phyloP scores from a whole-genome alignment of 1,140 invertebrate genomes.

The Trachelipus rathkii region DNA sequence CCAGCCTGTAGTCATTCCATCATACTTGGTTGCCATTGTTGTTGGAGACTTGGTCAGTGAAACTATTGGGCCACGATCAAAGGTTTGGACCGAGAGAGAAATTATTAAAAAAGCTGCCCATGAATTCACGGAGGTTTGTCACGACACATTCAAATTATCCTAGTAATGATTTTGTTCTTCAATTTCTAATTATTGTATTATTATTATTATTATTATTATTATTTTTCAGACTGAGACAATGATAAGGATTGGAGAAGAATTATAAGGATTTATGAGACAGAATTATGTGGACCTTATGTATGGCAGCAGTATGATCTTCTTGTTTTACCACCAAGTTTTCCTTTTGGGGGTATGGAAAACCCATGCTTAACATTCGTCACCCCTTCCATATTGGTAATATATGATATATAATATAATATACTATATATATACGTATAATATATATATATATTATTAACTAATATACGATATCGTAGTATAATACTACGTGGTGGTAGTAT shows the following conservation, averaged over 20 bases:
- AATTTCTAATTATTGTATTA: neutral
- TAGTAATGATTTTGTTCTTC: neutral
- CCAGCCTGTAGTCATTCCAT: constrained; percentile 53
- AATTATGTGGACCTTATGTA: constrained; percentile 74
- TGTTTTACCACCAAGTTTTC: constrained; percentile 88
- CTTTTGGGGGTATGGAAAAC: constrained; percentile 96
- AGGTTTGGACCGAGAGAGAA: constrained; percentile 85
- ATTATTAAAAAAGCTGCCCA: constrained; percentile 75
- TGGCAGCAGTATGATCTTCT: constrained; percentile 86
- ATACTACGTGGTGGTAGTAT: too few species aligned
- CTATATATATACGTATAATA: too few species aligned
- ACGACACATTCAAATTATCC: neutral
- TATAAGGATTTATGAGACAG: too few species aligned
- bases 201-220: constrained; percentile 51
- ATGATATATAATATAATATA: too few species aligned
- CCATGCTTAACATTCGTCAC: constrained; percentile 93
- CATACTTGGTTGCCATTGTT: constrained; percentile 73
- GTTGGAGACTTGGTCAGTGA: constrained; percentile 74
- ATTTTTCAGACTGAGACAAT: constrained; percentile 75
- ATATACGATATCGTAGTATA: too few species aligned
- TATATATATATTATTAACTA: too few species aligned
- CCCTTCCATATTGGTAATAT: constrained; percentile 70
- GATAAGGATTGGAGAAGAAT: constrained; percentile 70
- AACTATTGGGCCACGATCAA: constrained; percentile 69
- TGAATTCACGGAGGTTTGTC: constrained; percentile 69